phyloP scores from a whole-genome alignment of 2,888 invertebrate genomes.

The Limenitis camilla region DNA sequence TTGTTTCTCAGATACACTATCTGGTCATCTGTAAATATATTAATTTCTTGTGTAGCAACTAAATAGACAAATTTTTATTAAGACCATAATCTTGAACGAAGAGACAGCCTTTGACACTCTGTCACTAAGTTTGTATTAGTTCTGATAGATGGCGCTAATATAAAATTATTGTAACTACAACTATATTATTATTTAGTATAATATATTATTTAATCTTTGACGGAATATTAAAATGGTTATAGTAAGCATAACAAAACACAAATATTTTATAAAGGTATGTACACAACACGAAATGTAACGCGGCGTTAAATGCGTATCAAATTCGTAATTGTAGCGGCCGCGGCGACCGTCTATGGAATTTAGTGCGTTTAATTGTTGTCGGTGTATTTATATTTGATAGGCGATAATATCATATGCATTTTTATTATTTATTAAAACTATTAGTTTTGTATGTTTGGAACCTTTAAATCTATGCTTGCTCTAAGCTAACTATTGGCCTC shows the following conservation, averaged over 20 bases:
- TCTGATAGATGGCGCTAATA: too few species aligned
- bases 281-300: conserved; percentile 32
- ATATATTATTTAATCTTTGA: background rate
- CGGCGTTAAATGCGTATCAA: conserved; percentile 34
- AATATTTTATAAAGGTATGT: conserved; percentile 5
- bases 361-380: conserved; percentile 39
- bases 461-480: too few species aligned
- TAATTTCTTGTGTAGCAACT: too few species aligned
- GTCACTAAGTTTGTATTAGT: too few species aligned
- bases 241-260: conserved; percentile 2
- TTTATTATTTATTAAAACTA: background rate
- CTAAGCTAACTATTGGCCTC: too few species aligned
- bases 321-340: conserved; percentile 37
- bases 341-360: conserved; percentile 35
- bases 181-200: too few species aligned
- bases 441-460: background rate
- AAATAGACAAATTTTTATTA: too few species aligned
- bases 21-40: too few species aligned
- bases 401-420: background rate
- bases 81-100: too few species aligned
- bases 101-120: too few species aligned
- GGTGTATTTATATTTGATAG: conserved; percentile 13
- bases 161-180: too few species aligned
- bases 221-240: background rate
- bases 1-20: too few species aligned